A percentile compares a stretch with the other conserved stretches of the same genome.
Conservation (phyloP, 2,797 vertebrate genomes). For the Pelochelys cantorii region DNA sequence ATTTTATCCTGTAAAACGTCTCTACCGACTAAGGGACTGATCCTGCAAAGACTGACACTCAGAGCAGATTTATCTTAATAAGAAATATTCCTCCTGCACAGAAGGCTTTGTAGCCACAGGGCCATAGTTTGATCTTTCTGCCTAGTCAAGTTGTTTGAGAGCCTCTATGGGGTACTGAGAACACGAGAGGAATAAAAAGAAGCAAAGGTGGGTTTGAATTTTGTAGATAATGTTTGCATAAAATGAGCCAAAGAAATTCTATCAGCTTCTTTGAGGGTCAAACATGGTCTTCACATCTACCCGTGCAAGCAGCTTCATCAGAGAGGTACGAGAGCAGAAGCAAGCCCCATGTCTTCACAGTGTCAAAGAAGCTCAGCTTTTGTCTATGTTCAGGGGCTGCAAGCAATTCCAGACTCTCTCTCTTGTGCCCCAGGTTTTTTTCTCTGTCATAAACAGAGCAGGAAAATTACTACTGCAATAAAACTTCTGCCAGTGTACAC, state of each 20-base stretch:
- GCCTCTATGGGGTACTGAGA: not conserved
- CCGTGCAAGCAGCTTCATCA: not conserved
- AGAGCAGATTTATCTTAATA: not conserved
- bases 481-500: not conserved
- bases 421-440: not conserved
- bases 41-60: not conserved
- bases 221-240: not conserved
- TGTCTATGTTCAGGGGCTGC: not conserved
- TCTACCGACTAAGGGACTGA: slow-evolving; percentile 8
- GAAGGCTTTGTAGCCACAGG: not conserved
- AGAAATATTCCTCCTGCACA: not conserved
- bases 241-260: not conserved
- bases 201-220: not conserved
- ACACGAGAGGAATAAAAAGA: not conserved
- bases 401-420: not conserved
- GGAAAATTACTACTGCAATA: accelerated
- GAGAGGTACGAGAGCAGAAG: not conserved
- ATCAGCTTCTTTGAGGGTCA: not conserved
- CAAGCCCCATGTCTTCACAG: not conserved
- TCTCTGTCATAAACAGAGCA: not conserved
- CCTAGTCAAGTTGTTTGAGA: not conserved
- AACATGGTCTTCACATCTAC: not conserved
- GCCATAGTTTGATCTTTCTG: not conserved
- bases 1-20: not conserved
- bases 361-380: not conserved